Conservation (phyloP, 2,113 vertebrate genomes). For the Osmerus mordax region DNA sequence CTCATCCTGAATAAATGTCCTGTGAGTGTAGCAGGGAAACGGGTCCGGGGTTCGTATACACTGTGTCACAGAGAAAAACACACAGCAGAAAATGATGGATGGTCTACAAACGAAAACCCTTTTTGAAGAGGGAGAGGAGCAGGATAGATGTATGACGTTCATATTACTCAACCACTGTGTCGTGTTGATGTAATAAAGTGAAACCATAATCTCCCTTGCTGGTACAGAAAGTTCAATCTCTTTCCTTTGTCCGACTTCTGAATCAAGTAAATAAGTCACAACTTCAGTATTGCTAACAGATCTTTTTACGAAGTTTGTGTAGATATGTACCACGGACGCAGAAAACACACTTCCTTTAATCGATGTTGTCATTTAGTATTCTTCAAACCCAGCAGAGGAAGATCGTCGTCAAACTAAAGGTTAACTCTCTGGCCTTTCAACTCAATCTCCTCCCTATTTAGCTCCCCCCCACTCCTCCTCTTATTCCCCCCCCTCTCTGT, state of each 20-base stretch:
- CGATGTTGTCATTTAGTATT: too few species aligned
- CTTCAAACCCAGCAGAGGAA: background rate
- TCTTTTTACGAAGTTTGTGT: too few species aligned
- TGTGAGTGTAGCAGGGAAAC: background rate
- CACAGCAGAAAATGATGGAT: constrained; percentile 55
- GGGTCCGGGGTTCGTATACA: background rate
- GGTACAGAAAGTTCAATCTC: background rate
- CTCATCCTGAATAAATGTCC: background rate
- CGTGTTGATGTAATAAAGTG: background rate
- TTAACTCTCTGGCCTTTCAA: constrained; percentile 42
- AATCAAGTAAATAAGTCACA: too few species aligned
- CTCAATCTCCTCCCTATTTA: background rate
- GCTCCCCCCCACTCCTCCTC: background rate
- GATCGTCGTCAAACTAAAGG: constrained; percentile 27
- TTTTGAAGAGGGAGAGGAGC: constrained; percentile 54
- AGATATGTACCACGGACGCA: too few species aligned
- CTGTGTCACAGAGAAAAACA: constrained; percentile 1
- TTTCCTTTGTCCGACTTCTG: too few species aligned
- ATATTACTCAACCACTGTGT: background rate
- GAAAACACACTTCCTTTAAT: too few species aligned
- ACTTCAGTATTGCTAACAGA: too few species aligned
- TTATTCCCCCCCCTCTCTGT: background rate
- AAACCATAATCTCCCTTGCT: background rate
- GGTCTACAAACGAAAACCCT: constrained; percentile 62
- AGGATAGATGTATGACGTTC: constrained; percentile 47